Percentiles rank a stretch among this genome's conserved stretches.
phyloP scores from a whole-genome alignment of 2,113 vertebrate genomes.

The Colaptes auratus region DNA sequence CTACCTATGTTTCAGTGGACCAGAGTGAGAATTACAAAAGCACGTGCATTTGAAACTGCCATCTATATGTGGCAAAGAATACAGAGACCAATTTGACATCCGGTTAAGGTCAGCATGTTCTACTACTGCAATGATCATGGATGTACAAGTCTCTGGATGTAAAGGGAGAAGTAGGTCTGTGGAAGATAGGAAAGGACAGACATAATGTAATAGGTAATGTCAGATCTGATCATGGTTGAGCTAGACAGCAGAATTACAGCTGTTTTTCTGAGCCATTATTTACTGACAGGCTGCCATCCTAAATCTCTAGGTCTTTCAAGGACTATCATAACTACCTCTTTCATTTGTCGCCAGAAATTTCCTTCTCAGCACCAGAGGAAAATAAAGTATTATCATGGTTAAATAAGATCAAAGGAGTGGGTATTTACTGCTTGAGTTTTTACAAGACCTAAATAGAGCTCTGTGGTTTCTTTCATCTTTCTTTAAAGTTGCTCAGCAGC shows the following conservation, averaged over 20 bases:
- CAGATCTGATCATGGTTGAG: not conserved
- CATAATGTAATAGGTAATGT: not conserved
- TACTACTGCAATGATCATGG: not conserved
- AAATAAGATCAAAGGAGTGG: conserved; percentile 54
- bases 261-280: not conserved
- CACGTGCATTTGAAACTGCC: not conserved
- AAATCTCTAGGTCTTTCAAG: conserved; percentile 2
- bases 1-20: not conserved
- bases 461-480: conserved; percentile 54
- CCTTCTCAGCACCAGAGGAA: not conserved
- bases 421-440: conserved; percentile 37
- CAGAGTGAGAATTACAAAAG: not conserved
- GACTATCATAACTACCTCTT: not conserved
- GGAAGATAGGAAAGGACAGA: not conserved
- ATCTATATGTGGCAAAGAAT: not conserved
- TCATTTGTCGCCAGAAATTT: conserved; percentile 8
- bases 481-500: conserved; percentile 56
- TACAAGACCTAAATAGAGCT: conserved; percentile 26
- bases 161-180: not conserved
- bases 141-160: not conserved
- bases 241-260: not conserved
- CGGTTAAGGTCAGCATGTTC: not conserved
- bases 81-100: not conserved
- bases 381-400: conserved; percentile 16
- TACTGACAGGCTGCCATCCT: not conserved